Evolutionary conservation across 2,113 vertebrate genomes (phyloP).

Genomic region (Hoplias malabaricus): DNA sequence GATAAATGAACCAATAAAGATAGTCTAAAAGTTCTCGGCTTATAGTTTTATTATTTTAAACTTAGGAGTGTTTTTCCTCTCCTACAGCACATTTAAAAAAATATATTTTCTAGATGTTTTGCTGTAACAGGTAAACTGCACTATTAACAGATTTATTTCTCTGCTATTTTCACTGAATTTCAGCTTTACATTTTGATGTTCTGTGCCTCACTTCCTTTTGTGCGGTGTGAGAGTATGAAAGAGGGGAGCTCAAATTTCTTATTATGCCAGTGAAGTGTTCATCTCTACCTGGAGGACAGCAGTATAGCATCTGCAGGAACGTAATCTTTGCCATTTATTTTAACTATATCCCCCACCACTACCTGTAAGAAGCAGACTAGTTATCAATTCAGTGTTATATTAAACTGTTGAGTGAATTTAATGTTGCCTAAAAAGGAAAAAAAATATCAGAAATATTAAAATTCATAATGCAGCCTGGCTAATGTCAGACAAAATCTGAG

Average conservation of each 20-base stretch:
- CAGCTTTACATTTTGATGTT: background rate
- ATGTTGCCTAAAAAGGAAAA: background rate
- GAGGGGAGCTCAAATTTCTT: conserved; percentile 54
- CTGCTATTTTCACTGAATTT: too few species aligned
- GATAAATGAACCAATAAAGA: too few species aligned
- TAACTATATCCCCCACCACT: conserved; percentile 97
- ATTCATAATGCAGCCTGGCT: too few species aligned
- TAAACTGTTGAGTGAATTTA: conserved; percentile 13
- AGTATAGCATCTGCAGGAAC: conserved; percentile 95
- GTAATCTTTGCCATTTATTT: conserved; percentile 94
- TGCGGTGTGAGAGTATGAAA: conserved; percentile 69
- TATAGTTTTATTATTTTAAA: too few species aligned
- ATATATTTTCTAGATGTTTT: too few species aligned
- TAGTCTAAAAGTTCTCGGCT: too few species aligned
- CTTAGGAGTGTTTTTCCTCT: too few species aligned
- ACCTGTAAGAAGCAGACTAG: conserved; percentile 93
- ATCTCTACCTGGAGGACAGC: conserved; percentile 96
- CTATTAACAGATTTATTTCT: too few species aligned
- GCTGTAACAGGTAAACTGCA: too few species aligned
- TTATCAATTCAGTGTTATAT: conserved; percentile 73
- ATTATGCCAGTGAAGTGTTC: conserved; percentile 73
- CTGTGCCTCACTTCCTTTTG: conserved; percentile 68
- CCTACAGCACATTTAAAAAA: too few species aligned
- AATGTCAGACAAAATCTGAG: background rate
- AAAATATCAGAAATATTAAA: background rate